These are phyloP conservation scores for Pampusana beccarii DNA, from an alignment of 2,113 vertebrate species.

Conservation along the genomic window DNA sequence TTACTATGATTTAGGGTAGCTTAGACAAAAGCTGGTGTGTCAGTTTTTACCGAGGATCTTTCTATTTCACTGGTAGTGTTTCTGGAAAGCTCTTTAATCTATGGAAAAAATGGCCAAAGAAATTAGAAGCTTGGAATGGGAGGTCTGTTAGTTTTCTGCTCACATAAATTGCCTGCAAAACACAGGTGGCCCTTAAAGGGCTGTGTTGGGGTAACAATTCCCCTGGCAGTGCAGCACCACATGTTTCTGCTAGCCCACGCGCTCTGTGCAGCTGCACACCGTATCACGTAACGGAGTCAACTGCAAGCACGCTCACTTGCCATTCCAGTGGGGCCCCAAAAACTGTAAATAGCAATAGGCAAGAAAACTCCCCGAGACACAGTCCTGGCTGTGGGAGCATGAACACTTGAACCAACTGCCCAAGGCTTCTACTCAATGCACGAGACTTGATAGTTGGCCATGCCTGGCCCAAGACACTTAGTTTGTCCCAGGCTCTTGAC, in stretches of 20 bases:
- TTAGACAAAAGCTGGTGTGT: neutral
- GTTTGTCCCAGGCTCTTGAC: neutral
- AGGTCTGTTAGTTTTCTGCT: slow-evolving; percentile 10
- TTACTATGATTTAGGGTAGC: neutral
- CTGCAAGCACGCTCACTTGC: neutral
- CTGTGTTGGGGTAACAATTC: neutral
- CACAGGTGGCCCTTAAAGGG: neutral
- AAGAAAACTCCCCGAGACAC: neutral
- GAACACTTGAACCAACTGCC: neutral
- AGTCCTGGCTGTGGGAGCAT: neutral
- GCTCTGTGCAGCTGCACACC: neutral
- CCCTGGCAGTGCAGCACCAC: neutral
- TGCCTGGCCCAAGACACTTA: neutral
- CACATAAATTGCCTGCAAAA: neutral
- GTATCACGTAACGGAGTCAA: neutral
- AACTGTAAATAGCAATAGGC: neutral
- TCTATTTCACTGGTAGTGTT: neutral
- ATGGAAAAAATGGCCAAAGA: neutral
- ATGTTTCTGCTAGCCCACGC: neutral
- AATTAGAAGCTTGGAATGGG: neutral
- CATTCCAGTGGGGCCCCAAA: neutral
- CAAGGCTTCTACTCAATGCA: neutral
- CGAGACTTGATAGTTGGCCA: neutral
- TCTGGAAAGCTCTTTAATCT: neutral
- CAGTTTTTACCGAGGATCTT: neutral